These are phyloP conservation scores for Eospalax fontanierii DNA, from an alignment of 2,797 vertebrate species.

Conservation along the genomic window DNA sequence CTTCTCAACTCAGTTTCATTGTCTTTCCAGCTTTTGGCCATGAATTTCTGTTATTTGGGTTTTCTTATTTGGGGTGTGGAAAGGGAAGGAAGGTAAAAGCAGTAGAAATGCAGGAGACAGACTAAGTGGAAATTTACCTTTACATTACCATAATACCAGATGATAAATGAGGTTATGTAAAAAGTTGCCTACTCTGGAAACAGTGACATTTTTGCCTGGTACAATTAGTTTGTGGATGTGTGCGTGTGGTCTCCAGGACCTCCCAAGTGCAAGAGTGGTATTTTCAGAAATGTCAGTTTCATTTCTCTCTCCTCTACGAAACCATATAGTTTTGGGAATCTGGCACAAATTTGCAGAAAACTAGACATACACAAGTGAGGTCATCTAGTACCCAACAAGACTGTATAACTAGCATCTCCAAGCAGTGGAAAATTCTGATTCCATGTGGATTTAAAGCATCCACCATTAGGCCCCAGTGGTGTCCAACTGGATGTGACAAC, in stretches of 20 bases:
- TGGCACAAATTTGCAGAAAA: constrained; percentile 64
- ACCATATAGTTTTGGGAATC: background rate
- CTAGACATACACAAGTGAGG: constrained; percentile 32
- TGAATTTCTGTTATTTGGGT: constrained; percentile 40
- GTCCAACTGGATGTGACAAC: constrained; percentile 45
- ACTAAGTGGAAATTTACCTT: constrained; percentile 68
- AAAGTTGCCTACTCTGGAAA: constrained; percentile 77
- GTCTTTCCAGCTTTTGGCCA: constrained; percentile 18
- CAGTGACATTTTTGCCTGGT: constrained; percentile 75
- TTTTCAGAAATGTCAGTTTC: constrained; percentile 80
- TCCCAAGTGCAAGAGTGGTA: constrained; percentile 70
- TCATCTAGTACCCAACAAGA: constrained; percentile 53
- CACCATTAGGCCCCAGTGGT: constrained; percentile 58
- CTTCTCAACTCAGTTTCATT: constrained; percentile 51
- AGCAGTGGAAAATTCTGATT: constrained; percentile 22
- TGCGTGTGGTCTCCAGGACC: background rate
- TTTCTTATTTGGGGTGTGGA: background rate
- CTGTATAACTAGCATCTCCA: constrained; percentile 32
- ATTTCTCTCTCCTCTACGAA: constrained; percentile 15
- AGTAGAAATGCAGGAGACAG: constrained; percentile 49
- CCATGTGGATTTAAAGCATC: constrained; percentile 40
- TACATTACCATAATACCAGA: constrained; percentile 75
- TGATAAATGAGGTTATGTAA: constrained; percentile 84
- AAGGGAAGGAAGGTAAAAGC: background rate
- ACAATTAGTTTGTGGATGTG: constrained; percentile 54